Conservation (phyloP, 2,888 invertebrate genomes). For the Theodoxus fluviatilis region DNA sequence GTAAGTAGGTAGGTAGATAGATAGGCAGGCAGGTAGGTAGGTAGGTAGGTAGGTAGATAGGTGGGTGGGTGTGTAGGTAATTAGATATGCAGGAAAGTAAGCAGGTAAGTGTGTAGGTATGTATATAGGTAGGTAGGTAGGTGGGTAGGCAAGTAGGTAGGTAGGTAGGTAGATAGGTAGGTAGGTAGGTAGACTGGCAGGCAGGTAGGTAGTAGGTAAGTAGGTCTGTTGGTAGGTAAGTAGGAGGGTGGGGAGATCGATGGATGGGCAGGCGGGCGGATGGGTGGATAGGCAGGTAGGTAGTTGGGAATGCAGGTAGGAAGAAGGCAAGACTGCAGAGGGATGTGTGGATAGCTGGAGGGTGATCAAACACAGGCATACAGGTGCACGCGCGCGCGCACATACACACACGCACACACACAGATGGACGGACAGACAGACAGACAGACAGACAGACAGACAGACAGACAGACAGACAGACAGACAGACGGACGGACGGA, state of each 20-base stretch:
- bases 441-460: not conserved
- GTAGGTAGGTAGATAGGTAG: too few relatives aligned
- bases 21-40: too few relatives aligned
- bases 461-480: not conserved
- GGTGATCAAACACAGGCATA: slow-evolving; percentile 11
- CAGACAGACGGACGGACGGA: not conserved
- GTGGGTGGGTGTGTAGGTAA: too few relatives aligned
- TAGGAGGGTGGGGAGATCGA: not conserved
- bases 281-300: not conserved
- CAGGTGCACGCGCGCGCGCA: not conserved
- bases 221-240: not conserved
- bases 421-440: not conserved
- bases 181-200: too few relatives aligned
- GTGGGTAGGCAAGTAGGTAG: too few relatives aligned
- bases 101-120: too few relatives aligned
- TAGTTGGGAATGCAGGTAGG: not conserved
- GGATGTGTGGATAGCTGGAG: too few relatives aligned
- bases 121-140: too few relatives aligned
- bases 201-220: too few relatives aligned
- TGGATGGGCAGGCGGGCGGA: not conserved
- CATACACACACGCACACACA: not conserved
- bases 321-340: not conserved
- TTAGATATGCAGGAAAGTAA: too few relatives aligned
- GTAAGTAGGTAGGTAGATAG: too few relatives aligned
- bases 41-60: too few relatives aligned